Conservation (phyloP, 2,113 vertebrate species). For the Eonycteris spelaea region DNA sequence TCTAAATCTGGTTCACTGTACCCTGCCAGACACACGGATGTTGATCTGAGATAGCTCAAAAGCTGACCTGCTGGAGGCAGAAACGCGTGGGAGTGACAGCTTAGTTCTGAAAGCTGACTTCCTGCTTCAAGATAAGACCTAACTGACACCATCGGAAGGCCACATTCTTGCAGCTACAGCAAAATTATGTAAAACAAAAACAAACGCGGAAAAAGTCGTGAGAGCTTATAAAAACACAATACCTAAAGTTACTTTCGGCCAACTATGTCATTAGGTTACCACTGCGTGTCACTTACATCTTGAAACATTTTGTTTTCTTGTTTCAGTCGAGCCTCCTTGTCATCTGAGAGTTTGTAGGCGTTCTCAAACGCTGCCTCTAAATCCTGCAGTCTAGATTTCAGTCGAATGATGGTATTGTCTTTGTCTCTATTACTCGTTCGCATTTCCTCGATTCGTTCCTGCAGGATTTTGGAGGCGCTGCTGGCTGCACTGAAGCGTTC, state of each 20-base stretch:
- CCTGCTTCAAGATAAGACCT: neutral
- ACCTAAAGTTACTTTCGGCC: neutral
- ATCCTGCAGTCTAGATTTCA: slow-evolving; percentile 86
- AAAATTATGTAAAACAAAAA: neutral
- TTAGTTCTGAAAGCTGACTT: neutral
- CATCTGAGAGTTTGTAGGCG: slow-evolving; percentile 88
- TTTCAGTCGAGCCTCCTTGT: slow-evolving; percentile 87
- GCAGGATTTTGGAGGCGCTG: slow-evolving; percentile 84
- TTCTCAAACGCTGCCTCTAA: slow-evolving; percentile 89
- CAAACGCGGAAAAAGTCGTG: neutral
- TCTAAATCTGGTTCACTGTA: neutral
- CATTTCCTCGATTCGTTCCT: slow-evolving; percentile 91
- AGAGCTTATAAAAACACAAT: neutral
- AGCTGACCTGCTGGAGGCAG: neutral
- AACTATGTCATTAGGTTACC: fast-evolving
- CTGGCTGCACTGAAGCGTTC: slow-evolving; percentile 86
- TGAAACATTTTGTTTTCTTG: slow-evolving; percentile 94
- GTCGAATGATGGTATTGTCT: slow-evolving; percentile 82
- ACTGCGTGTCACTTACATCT: slow-evolving; percentile 85
- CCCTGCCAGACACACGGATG: neutral
- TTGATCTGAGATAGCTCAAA: neutral
- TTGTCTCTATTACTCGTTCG: slow-evolving; percentile 88
- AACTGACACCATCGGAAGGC: neutral
- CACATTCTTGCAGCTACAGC: neutral
- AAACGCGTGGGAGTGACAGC: neutral